Percentiles rank a stretch among this genome's conserved stretches.
Conservation (phyloP, 2,888 invertebrate genomes). For the Thelaira solivaga region DNA sequence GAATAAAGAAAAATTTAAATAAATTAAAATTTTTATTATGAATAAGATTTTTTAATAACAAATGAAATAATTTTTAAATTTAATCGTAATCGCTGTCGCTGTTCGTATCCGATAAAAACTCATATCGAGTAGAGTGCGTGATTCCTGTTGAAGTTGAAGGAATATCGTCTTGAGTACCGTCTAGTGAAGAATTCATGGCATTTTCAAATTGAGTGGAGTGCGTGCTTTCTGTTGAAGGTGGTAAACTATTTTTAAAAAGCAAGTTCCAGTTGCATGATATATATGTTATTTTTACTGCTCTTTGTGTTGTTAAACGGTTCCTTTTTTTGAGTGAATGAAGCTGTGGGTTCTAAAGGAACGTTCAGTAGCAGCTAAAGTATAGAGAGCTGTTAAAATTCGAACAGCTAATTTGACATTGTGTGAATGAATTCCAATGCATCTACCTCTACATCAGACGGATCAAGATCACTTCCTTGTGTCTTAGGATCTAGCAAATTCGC, state of each 20-base stretch:
- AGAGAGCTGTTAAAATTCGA: conserved; percentile 34
- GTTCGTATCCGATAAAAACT: background rate
- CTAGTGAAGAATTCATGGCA: conserved; percentile 9
- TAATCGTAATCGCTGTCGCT: background rate
- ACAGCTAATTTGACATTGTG: conserved; percentile 40
- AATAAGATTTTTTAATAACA: too few species aligned
- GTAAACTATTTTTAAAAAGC: background rate
- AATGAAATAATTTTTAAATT: background rate
- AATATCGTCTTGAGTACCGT: background rate
- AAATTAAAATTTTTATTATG: too few species aligned
- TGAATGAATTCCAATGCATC: conserved; percentile 46
- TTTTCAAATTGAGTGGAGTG: conserved; percentile 1
- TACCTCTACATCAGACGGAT: conserved; percentile 44
- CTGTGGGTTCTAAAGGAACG: background rate
- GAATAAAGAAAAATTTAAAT: too few species aligned
- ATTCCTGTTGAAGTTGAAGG: conserved; percentile 32
- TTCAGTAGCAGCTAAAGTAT: conserved; percentile 42
- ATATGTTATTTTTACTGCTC: background rate
- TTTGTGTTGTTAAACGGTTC: conserved; percentile 5
- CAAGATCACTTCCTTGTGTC: conserved; percentile 44
- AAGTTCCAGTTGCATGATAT: background rate
- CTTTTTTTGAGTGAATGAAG: background rate
- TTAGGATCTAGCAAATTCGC: conserved; percentile 45
- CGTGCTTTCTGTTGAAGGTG: conserved; percentile 10
- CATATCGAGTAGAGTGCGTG: conserved; percentile 23